These are phyloP conservation scores for Drosophila pachea DNA, from an alignment of 1,140 invertebrate species.

Conservation along the genomic window DNA sequence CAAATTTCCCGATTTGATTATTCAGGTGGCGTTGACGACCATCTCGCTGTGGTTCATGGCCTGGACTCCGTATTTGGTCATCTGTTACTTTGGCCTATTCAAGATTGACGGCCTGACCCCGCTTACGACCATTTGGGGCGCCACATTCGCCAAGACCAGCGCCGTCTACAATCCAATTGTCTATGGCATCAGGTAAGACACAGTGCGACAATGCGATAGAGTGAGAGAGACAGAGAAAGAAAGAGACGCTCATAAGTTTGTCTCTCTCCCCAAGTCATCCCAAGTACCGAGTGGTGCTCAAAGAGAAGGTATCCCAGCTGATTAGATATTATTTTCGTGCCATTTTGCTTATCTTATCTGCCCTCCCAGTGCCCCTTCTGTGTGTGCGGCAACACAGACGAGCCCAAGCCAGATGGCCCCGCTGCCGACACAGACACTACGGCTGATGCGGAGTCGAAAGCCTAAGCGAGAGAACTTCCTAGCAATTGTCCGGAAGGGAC, in stretches of 20 bases:
- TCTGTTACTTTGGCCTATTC: conserved; percentile 88
- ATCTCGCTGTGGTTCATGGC: conserved; percentile 91
- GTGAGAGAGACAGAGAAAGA: neutral
- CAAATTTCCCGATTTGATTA: neutral
- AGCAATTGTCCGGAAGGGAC: conserved; percentile 53
- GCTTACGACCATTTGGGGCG: conserved; percentile 87
- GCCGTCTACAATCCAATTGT: conserved; percentile 91
- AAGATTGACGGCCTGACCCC: conserved; percentile 84
- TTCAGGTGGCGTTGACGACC: conserved; percentile 87
- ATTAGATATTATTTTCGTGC: neutral
- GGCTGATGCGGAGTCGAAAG: conserved; percentile 69
- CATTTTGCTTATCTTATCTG: neutral
- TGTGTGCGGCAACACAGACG: conserved; percentile 80
- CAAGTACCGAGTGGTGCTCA: conserved; percentile 86
- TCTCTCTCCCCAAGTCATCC: conserved; percentile 82
- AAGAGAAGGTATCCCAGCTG: conserved; percentile 79
- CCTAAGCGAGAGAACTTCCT: conserved; percentile 23
- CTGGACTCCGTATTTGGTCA: conserved; percentile 92
- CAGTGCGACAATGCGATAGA: too few species aligned
- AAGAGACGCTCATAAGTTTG: neutral
- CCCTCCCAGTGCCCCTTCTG: conserved; percentile 82
- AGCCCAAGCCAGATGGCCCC: conserved; percentile 76
- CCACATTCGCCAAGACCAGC: conserved; percentile 88
- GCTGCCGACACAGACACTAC: conserved; percentile 79
- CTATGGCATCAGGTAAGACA: conserved; percentile 86